phyloP scores from a whole-genome alignment of 1,140 invertebrate species.

The Littorina saxatilis region DNA sequence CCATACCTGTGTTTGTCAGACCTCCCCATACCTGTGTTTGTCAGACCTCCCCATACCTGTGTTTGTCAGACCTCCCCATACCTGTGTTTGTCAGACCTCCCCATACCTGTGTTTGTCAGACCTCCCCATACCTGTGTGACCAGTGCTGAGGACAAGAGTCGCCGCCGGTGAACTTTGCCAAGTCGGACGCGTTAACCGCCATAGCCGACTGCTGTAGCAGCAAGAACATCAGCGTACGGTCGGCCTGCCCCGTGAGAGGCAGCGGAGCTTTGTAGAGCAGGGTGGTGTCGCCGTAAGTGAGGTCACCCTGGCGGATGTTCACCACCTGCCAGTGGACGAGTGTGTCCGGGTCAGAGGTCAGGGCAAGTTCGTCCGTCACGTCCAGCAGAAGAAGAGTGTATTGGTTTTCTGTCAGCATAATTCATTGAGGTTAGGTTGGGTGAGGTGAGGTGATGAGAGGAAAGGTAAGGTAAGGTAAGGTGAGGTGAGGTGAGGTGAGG shows the following conservation, averaged over 20 bases:
- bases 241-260: neutral
- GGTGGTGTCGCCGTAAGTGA: neutral
- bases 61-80: too few relatives aligned
- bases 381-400: neutral
- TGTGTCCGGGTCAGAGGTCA: neutral
- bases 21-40: too few relatives aligned
- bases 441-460: too few relatives aligned
- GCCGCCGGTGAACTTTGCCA: neutral
- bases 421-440: too few relatives aligned
- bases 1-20: too few relatives aligned
- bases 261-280: neutral
- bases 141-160: neutral
- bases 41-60: too few relatives aligned
- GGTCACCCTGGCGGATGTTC: conserved; percentile 12
- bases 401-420: neutral
- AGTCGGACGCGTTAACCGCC: neutral
- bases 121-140: neutral
- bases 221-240: conserved; percentile 3
- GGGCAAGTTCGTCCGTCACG: neutral
- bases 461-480: too few relatives aligned
- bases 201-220: neutral
- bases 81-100: too few relatives aligned
- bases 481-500: too few relatives aligned
- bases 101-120: too few relatives aligned
- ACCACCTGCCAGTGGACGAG: conserved; percentile 18